A percentile compares a stretch with the other conserved stretches of the same genome.
Conservation (phyloP, 2,888 invertebrate species). For the Alviniconcha strummeri region DNA sequence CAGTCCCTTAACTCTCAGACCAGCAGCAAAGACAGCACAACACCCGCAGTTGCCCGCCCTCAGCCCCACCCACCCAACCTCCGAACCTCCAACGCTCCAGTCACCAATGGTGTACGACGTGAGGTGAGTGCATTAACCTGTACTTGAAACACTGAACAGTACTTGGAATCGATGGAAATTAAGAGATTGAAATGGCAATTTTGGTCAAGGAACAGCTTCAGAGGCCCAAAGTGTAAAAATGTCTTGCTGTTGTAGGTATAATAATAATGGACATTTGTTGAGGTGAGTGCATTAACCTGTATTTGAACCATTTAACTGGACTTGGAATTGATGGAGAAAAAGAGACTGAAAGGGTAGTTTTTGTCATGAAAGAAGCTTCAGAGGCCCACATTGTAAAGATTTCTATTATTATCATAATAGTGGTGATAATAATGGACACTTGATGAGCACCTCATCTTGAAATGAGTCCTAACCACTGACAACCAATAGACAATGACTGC, state of each 20-base stretch:
- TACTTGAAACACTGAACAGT: slow-evolving; percentile 7
- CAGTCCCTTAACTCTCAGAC: slow-evolving; percentile 54
- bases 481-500: too few relatives aligned
- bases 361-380: too few relatives aligned
- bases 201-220: neutral
- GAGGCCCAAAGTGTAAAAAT: neutral
- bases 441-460: too few relatives aligned
- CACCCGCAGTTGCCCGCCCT: slow-evolving; percentile 37
- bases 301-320: too few relatives aligned
- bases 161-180: neutral
- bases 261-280: neutral
- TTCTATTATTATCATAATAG: too few relatives aligned
- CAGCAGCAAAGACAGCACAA: slow-evolving; percentile 38
- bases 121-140: neutral
- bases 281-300: neutral
- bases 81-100: slow-evolving; percentile 6
- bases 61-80: slow-evolving; percentile 11
- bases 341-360: too few relatives aligned
- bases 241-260: neutral
- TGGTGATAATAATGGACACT: too few relatives aligned
- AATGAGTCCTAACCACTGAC: too few relatives aligned
- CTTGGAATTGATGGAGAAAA: too few relatives aligned
- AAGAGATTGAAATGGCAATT: neutral
- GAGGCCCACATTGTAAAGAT: too few relatives aligned
- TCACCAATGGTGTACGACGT: neutral